Evolutionary conservation across 2,113 vertebrate genomes (phyloP), one percentile per base, ranked within the genome.

Genomic region (Haliaeetus leucogaster): DNA sequence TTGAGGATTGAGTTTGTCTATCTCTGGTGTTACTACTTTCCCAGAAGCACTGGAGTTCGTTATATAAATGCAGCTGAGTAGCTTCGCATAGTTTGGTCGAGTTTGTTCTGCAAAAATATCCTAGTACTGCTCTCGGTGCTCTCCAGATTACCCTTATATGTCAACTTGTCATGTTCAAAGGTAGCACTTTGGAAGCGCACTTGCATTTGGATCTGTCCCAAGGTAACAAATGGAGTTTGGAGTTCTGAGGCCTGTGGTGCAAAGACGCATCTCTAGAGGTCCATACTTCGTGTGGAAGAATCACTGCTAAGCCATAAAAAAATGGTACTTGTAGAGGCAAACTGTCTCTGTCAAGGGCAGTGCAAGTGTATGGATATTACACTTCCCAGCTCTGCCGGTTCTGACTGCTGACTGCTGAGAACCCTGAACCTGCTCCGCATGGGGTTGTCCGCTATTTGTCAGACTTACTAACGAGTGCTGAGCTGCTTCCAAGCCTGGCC

Each of bases 361-460:
- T 66, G 50, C 38, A 67, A 82, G 50, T 0, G 0, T 40, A 7
- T 27, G 32, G 29, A 17, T 62, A 62, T 90, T 70, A 45, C 2
- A 11, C 27, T 86, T 90, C 92, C 67, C 55, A 81, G 42, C 63
- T 71, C 45, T 95, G 38, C 63, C 0, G 5, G 19, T 83, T 82
- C 63, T 80, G 82, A 68, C 79, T 87, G 89, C 85, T 93, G 77
- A 36, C 94, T 90, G 83, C 89, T 92, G 95, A 82, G 83, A 93
- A 9, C 26, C 42, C 80, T 86, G 71, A 92, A 48, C 67, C 27
- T 66, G 17, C 86, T 55, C 80, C 58, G 63, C 71, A n/a, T 81
- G 94, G 42, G 72, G 86, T 82, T 96, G 89, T 82, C 91, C 0
- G 0, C 20, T 67, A 55, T 48, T 74, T 96, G 89, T 78, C 77